Conservation (phyloP, 2,888 invertebrate genomes). For the Amitus sp. region DNA sequence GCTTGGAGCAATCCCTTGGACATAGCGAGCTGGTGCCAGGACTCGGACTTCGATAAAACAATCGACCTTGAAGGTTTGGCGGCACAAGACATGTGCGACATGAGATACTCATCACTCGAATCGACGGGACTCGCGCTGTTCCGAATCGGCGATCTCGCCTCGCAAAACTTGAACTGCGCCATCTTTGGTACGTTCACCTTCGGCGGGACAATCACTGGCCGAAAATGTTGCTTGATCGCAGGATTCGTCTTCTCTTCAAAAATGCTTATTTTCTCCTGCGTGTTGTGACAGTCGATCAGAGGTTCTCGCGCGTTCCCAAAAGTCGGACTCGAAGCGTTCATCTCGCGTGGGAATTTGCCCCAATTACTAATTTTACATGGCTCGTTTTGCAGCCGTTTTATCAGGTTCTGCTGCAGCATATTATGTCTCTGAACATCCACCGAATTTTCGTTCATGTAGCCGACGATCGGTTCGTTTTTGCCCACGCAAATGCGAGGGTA, state of each 20-base stretch:
- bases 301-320: slow-evolving; percentile 38
- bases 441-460: no score
- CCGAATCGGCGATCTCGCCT: slow-evolving; percentile 42
- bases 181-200: slow-evolving; percentile 43
- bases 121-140: slow-evolving; percentile 47
- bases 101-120: slow-evolving; percentile 61
- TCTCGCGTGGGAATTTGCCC: no score
- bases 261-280: slow-evolving; percentile 52
- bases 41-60: slow-evolving; percentile 76
- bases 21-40: slow-evolving; percentile 79
- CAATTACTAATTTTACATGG: no score
- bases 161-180: slow-evolving; percentile 32
- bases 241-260: slow-evolving; percentile 48
- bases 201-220: slow-evolving; percentile 47
- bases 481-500: not conserved
- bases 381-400: slow-evolving; percentile 44
- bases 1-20: slow-evolving; percentile 47
- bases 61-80: slow-evolving; percentile 56
- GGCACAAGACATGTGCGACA: slow-evolving; percentile 58
- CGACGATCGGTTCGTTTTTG: slow-evolving; percentile 11
- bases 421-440: slow-evolving; percentile 58
- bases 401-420: slow-evolving; percentile 55
- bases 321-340: slow-evolving; percentile 34
- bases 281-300: slow-evolving; percentile 45
- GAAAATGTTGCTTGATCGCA: slow-evolving; percentile 40